These are phyloP conservation scores for Xanthia icteritia DNA, from an alignment of 2,888 invertebrate species.

Conservation along the genomic window DNA sequence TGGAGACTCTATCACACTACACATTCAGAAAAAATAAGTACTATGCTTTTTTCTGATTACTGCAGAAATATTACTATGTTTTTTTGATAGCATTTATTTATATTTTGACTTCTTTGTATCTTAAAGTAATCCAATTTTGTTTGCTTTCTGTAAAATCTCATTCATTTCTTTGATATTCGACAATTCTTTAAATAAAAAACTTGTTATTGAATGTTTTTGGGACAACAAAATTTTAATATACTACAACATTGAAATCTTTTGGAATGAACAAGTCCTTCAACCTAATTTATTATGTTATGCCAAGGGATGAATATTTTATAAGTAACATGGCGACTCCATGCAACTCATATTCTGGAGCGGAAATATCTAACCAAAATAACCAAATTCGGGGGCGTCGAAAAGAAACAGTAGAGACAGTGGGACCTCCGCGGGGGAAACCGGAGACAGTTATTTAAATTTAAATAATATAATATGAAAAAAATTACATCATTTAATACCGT, in stretches of 20 bases:
- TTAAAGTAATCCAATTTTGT: not conserved
- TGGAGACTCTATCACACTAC: constrained; percentile 69
- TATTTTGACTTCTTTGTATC: constrained; percentile 18
- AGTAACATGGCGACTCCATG: constrained; percentile 70
- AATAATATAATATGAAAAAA: constrained; percentile 91
- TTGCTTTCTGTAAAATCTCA: constrained; percentile 8
- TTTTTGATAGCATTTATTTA: constrained; percentile 22
- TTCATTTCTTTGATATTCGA: not conserved
- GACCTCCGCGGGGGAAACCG: constrained; percentile 87
- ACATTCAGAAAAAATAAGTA: not conserved
- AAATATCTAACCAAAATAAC: constrained; percentile 87
- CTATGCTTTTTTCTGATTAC: not conserved
- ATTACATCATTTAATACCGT: constrained; percentile 91
- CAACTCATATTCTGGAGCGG: constrained; percentile 73
- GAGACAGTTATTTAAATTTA: constrained; percentile 92
- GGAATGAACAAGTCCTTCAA: not conserved
- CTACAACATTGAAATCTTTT: not conserved
- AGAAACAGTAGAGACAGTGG: constrained; percentile 86
- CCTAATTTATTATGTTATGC: not conserved
- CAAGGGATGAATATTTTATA: constrained; percentile 6
- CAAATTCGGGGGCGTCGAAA: constrained; percentile 88
- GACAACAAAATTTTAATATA: too few species aligned
- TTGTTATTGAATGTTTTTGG: not conserved
- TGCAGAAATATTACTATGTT: not conserved
- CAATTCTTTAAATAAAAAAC: not conserved